phyloP scores from a whole-genome alignment of 2,797 vertebrate genomes.

The Champsocephalus esox region DNA sequence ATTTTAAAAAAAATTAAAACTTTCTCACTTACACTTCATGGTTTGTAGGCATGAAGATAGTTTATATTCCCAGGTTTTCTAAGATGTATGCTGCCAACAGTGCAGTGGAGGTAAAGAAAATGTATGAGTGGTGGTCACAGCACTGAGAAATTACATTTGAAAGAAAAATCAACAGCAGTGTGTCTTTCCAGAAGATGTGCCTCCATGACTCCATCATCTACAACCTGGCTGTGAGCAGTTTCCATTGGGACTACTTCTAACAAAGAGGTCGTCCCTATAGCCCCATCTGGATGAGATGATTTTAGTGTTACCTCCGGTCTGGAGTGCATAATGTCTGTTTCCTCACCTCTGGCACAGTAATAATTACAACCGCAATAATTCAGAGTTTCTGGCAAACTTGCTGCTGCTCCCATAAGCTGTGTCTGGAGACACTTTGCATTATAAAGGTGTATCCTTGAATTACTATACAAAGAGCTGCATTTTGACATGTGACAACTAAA shows the following conservation, averaged over 20 bases:
- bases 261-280: background rate
- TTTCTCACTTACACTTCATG: conserved; percentile 19
- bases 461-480: background rate
- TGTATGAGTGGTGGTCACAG: conserved; percentile 26
- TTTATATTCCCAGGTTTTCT: conserved; percentile 4
- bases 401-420: background rate
- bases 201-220: conserved; percentile 14
- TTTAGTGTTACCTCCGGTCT: background rate
- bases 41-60: conserved; percentile 7
- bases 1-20: background rate
- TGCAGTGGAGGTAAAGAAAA: conserved; percentile 14
- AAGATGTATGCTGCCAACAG: conserved; percentile 5
- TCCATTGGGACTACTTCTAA: background rate
- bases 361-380: conserved; percentile 8
- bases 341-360: background rate
- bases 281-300: background rate
- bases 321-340: background rate
- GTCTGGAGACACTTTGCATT: conserved; percentile 8
- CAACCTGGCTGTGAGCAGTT: conserved; percentile 7
- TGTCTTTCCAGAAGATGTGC: conserved; percentile 7
- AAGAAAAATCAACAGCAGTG: conserved; percentile 14
- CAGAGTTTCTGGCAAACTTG: background rate
- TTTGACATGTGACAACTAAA: background rate
- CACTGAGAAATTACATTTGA: conserved; percentile 39
- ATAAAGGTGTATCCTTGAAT: background rate